These are phyloP conservation scores for Petrosia ficiformis DNA, from an alignment of 37 sponge, comb jelly and placozoan genomes.

Conservation along the genomic window DNA sequence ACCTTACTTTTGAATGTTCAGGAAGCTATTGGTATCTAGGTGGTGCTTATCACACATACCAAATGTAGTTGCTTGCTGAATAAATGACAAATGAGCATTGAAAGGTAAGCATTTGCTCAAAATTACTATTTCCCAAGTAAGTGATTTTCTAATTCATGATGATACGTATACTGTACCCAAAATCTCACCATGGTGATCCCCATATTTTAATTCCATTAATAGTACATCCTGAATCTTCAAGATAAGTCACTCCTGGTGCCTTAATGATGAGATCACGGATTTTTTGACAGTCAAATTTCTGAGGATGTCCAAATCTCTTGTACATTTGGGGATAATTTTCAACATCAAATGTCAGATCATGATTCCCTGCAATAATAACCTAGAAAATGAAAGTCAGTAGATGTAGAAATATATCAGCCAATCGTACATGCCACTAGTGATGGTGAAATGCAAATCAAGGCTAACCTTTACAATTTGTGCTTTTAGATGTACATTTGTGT, in stretches of 20 bases:
- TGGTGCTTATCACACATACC: no score
- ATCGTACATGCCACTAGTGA: background rate
- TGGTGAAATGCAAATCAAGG: no score
- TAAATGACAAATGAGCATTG: no score
- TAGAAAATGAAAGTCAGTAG: slow-evolving; percentile 4
- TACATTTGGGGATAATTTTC: slow-evolving; percentile 45
- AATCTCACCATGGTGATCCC: slow-evolving; percentile 99
- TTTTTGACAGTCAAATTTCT: slow-evolving; percentile 32
- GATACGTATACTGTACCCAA: no score
- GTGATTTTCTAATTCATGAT: no score
- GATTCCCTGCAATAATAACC: slow-evolving; percentile 91
- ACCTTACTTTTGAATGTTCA: no score
- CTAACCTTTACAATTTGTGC: background rate
- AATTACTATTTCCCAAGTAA: no score
- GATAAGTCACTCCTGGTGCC: slow-evolving; percentile 64
- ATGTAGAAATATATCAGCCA: background rate
- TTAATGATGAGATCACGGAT: slow-evolving; percentile 20
- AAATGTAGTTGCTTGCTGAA: no score
- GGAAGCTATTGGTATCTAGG: no score
- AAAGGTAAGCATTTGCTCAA: no score
- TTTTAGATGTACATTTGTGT: background rate
- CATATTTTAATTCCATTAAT: slow-evolving; percentile 86
- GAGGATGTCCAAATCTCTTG: slow-evolving; percentile 30
- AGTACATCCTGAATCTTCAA: slow-evolving; percentile 76
- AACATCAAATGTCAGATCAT: slow-evolving; percentile 82